Conservation (phyloP, 2,797 vertebrate genomes). For the Cyprinodon diabolis region DNA sequence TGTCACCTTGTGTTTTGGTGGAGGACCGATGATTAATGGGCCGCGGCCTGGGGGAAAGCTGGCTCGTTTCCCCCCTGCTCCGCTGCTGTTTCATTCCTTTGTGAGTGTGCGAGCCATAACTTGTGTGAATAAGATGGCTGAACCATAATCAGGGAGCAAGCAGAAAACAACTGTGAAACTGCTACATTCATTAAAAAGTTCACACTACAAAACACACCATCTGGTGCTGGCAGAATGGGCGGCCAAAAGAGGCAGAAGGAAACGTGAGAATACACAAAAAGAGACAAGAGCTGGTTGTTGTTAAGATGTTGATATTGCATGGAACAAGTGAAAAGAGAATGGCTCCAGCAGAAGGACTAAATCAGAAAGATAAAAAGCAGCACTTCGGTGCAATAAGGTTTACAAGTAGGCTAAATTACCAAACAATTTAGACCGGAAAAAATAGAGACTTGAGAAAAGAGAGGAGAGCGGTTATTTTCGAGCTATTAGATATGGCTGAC, state of each 20-base stretch:
- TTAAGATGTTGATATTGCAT: constrained; percentile 29
- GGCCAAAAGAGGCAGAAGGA: constrained; percentile 29
- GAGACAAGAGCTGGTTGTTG: constrained; percentile 39
- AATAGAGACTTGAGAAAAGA: constrained; percentile 28
- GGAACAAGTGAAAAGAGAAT: constrained; percentile 16
- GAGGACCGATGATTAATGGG: constrained; percentile 77
- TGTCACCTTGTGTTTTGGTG: constrained; percentile 77
- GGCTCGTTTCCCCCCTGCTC: constrained; percentile 64
- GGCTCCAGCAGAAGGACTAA: neutral
- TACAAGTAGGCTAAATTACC: constrained; percentile 25
- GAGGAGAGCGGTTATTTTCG: constrained; percentile 36
- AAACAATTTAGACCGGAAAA: constrained; percentile 42
- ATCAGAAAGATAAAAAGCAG: constrained; percentile 10
- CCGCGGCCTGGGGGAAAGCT: constrained; percentile 59
- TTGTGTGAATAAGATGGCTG: constrained; percentile 59
- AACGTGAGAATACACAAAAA: constrained; percentile 35
- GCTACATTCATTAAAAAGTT: constrained; percentile 69
- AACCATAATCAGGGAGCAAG: constrained; percentile 61
- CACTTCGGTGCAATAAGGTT: constrained; percentile 28
- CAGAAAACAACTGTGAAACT: constrained; percentile 62
- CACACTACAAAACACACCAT: constrained; percentile 58
- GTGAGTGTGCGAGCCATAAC: constrained; percentile 30
- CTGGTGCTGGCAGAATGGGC: constrained; percentile 47
- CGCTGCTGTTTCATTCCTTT: constrained; percentile 44
- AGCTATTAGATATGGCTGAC: constrained; percentile 49